Evolutionary conservation across 2,113 vertebrate species (phyloP), one percentile per base, ranked within the genome.

Genomic region (Ibidorhyncha struthersii): DNA sequence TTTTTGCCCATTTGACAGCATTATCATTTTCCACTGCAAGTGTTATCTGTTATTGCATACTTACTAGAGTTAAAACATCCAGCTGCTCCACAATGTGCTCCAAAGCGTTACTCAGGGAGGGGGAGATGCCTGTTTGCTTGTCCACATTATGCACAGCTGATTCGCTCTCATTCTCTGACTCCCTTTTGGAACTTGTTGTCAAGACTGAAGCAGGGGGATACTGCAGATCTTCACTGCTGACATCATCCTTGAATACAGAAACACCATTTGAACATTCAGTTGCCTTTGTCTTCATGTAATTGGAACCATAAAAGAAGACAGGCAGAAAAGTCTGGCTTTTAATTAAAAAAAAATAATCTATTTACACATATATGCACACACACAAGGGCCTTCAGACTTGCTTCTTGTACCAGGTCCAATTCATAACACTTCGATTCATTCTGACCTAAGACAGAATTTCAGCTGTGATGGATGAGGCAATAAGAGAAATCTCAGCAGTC

Each of bases 71-170:
- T 96, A 99, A 97, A 77, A 99, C 94, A 55, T 98, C 98, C 93
- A 99, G 96, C 92, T 99, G 99, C 8, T 98, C 98, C 82, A 99
- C 98, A n/a, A 99, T 99, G 62, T 99, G 98, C 79, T 97, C 98
- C 90, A 99, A 95, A 6, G 98, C 98, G 1, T 95, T 97, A 18
- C 97, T 95, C 95, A 99, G 55, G 30, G 98, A 92, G 2, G 96
- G 85, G 0, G 98, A 98, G 76, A 98, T 81, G 79, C 93, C 95
- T 5, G 91, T 96, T 41, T 97, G 95, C 18, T 96, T 98, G 26
- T 98, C 97, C 29, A 67, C 58, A 9, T 96, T 89, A 38, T 19
- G 72, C 16, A 59, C 74, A 58, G 86, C 56, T 27, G 85, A 78
- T 27, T 70, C 36, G 6, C 70, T 96, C 61, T 97, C 86, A 23